Evolutionary conservation across 2,888 invertebrate species (phyloP).

Genomic region (Neelides folsomi): DNA sequence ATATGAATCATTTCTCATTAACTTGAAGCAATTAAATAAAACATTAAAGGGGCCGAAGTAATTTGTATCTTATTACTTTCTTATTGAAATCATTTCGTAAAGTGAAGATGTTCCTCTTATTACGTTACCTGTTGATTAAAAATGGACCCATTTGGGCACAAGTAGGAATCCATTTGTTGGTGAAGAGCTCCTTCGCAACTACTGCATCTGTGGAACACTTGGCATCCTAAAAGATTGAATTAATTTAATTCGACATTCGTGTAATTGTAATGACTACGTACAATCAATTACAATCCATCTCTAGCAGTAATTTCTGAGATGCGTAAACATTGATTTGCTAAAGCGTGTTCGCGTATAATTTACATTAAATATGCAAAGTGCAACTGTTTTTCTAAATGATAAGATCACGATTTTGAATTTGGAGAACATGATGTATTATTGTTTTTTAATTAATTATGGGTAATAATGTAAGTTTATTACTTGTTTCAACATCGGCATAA

Average conservation of each 20-base stretch:
- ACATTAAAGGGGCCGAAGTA: too few species aligned
- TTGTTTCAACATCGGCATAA: slow-evolving; percentile 38
- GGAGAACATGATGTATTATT: neutral
- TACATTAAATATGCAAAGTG: neutral
- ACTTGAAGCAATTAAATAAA: neutral
- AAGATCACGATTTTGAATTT: neutral
- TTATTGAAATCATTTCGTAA: neutral
- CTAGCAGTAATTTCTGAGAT: slow-evolving; percentile 1
- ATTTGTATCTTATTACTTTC: too few species aligned
- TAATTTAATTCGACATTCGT: neutral
- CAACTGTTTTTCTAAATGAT: neutral
- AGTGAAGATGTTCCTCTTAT: neutral
- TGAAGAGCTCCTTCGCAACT: slow-evolving; percentile 36
- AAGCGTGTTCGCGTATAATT: neutral
- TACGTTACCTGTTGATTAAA: slow-evolving; percentile 51
- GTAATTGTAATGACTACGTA: too few species aligned
- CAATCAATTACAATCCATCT: too few species aligned
- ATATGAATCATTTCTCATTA: too few species aligned
- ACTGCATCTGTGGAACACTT: slow-evolving; percentile 53
- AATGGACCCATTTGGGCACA: slow-evolving; percentile 54
- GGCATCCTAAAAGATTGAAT: slow-evolving; percentile 42
- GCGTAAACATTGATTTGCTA: neutral
- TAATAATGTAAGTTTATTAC: slow-evolving; percentile 36
- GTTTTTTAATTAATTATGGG: neutral
- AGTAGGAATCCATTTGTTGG: slow-evolving; percentile 45